Percentiles rank a stretch among this genome's conserved stretches.
Conservation (phyloP, 1,140 invertebrate species). For the Formica exsecta region DNA sequence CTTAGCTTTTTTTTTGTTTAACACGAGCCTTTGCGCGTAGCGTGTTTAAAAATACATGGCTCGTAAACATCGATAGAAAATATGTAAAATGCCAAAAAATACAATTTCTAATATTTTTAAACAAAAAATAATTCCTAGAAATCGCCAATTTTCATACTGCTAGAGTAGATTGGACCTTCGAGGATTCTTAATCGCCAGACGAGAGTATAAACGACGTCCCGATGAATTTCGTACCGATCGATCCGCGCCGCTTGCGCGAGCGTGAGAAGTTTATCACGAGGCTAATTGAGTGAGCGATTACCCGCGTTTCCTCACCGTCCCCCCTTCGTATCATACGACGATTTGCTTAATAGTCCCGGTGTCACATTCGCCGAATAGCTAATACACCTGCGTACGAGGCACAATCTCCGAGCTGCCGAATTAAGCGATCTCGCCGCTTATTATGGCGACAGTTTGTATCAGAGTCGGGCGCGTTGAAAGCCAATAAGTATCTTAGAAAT, state of each 20-base stretch:
- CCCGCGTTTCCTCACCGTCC: not conserved
- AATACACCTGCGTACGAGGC: slow-evolving; percentile 11
- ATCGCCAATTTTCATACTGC: too few species aligned
- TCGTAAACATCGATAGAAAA: too few species aligned
- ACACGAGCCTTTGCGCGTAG: too few species aligned
- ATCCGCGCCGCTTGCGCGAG: not conserved
- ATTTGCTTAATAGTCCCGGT: slow-evolving; percentile 54
- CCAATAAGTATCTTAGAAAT: slow-evolving; percentile 31
- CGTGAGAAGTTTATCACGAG: slow-evolving; percentile 35
- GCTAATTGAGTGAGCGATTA: slow-evolving; percentile 59
- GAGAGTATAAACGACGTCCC: slow-evolving; percentile 8
- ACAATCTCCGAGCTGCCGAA: slow-evolving; percentile 24
- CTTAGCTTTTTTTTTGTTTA: too few species aligned
- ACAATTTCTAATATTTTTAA: too few species aligned
- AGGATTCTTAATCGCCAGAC: not conserved
- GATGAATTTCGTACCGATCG: slow-evolving; percentile 22
- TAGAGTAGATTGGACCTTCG: not conserved
- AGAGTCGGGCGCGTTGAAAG: not conserved
- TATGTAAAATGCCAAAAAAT: too few species aligned
- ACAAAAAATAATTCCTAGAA: too few species aligned
- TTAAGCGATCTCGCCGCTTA: slow-evolving; percentile 17
- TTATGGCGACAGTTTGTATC: slow-evolving; percentile 30
- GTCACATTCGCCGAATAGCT: slow-evolving; percentile 26
- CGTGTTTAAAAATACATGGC: too few species aligned
- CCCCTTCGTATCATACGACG: not conserved